These are phyloP conservation scores for Morpho achilles DNA, from an alignment of 2,888 invertebrate genomes.

Conservation along the genomic window DNA sequence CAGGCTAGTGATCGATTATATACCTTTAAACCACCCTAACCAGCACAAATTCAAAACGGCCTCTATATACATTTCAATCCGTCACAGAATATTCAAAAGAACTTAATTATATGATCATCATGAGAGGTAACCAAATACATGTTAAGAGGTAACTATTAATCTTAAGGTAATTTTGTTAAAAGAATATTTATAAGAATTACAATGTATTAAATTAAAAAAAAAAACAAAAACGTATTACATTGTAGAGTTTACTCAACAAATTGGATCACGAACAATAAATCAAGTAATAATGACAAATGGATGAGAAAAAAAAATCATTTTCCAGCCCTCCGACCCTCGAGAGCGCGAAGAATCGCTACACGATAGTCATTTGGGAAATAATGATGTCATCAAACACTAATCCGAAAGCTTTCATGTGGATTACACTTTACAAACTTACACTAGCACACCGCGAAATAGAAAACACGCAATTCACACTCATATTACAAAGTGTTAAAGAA, in stretches of 20 bases:
- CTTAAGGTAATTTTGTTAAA: no score
- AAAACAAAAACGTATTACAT: background rate
- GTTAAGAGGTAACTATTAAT: no score
- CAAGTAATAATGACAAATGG: conserved; percentile 42
- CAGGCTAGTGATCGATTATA: no score
- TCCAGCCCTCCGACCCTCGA: conserved; percentile 44
- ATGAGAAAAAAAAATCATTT: conserved; percentile 40
- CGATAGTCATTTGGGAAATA: conserved; percentile 74
- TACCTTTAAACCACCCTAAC: no score
- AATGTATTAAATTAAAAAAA: conserved; percentile 2
- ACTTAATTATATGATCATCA: no score
- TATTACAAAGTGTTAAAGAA: conserved; percentile 27
- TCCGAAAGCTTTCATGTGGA: conserved; percentile 78
- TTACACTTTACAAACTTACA: conserved; percentile 47
- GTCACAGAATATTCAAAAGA: no score
- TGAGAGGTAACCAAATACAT: no score
- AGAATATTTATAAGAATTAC: background rate
- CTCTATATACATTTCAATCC: no score
- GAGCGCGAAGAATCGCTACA: conserved; percentile 65
- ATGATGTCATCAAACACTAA: conserved; percentile 80
- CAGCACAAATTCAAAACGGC: no score
- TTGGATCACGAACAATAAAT: conserved; percentile 58
- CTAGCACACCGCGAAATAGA: conserved; percentile 6
- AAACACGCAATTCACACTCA: conserved; percentile 25
- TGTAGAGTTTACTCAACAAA: conserved; percentile 24